Conservation (phyloP, 2,113 vertebrate species). For the Geothlypis trichas region DNA sequence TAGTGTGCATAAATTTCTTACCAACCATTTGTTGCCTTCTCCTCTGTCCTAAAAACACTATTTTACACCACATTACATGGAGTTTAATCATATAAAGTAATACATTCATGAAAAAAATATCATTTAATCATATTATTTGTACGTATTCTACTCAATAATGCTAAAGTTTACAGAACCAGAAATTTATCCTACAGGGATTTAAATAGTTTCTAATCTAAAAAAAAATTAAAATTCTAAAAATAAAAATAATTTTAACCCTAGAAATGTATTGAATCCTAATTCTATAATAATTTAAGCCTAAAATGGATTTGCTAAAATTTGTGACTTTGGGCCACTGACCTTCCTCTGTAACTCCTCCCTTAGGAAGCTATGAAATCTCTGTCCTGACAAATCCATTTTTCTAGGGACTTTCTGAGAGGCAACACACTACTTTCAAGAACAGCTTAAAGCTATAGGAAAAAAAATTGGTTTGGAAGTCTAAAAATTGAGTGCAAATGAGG, state of each 20-base stretch:
- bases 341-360: neutral
- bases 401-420: neutral
- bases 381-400: neutral
- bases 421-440: neutral
- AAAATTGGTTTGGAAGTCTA: neutral
- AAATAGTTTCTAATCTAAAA: neutral
- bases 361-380: neutral
- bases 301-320: neutral
- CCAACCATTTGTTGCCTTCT: neutral
- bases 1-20: neutral
- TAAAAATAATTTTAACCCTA: neutral
- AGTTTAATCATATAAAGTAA: neutral
- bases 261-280: neutral
- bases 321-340: neutral
- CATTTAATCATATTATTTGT: neutral
- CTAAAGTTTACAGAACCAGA: neutral
- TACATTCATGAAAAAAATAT: neutral
- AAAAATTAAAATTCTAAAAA: neutral
- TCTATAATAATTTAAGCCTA: neutral
- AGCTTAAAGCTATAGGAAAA: neutral
- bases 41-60: neutral
- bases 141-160: neutral
- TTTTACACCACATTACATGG: neutral
- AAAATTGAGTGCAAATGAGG: neutral
- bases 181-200: neutral